Conservation (phyloP, 2,888 invertebrate genomes). For the Drosophila longiperda region DNA sequence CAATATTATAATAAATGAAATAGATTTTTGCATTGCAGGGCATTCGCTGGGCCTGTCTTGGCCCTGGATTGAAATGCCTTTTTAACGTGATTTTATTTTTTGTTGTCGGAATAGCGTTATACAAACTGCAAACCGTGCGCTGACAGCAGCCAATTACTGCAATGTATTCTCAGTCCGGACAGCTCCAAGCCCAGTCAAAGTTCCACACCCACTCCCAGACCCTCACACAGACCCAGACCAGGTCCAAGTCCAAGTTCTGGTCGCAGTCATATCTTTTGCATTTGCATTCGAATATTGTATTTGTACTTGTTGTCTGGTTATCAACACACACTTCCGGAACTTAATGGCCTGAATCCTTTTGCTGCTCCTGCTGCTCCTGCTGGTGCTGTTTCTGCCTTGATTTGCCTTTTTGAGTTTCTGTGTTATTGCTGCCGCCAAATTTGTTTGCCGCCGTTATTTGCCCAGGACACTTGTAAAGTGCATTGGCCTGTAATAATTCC, state of each 20-base stretch:
- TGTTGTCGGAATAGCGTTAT: slow-evolving; percentile 25
- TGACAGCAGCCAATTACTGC: slow-evolving; percentile 65
- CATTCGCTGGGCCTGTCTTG: background rate
- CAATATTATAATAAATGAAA: background rate
- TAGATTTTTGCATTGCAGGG: background rate
- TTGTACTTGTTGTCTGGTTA: slow-evolving; percentile 79
- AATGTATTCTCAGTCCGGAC: slow-evolving; percentile 57
- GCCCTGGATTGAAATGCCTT: slow-evolving; percentile 12
- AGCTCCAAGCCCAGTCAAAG: slow-evolving; percentile 13
- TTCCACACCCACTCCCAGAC: background rate
- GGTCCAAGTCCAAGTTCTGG: slow-evolving; percentile 11
- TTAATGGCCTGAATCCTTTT: slow-evolving; percentile 85
- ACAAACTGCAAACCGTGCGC: background rate
- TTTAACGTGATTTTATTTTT: slow-evolving; percentile 32
- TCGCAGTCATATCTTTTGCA: slow-evolving; percentile 27
- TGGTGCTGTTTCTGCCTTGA: slow-evolving; percentile 55
- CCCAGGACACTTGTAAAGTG: slow-evolving; percentile 60
- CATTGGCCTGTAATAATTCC: slow-evolving; percentile 74
- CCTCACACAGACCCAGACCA: background rate
- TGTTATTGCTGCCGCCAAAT: slow-evolving; percentile 13
- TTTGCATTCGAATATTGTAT: slow-evolving; percentile 45
- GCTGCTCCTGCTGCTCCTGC: slow-evolving; percentile 51
- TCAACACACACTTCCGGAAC: slow-evolving; percentile 82
- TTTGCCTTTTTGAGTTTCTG: slow-evolving; percentile 42
- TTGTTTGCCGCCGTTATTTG: slow-evolving; percentile 18